These are phyloP conservation scores for Platyscapa corneri DNA, from an alignment of 1,140 invertebrate species.

Conservation along the genomic window DNA sequence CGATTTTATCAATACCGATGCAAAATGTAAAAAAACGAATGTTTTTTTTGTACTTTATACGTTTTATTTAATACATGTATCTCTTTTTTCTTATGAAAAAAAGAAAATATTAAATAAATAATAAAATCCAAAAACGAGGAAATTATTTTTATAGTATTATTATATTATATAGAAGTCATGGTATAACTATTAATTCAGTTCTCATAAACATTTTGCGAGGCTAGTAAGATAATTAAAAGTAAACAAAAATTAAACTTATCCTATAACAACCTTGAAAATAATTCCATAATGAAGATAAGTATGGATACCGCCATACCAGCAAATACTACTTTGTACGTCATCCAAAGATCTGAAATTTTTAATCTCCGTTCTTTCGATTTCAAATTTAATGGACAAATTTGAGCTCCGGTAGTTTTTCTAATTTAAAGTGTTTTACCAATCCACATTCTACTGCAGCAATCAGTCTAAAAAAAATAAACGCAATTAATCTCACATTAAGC, in stretches of 20 bases:
- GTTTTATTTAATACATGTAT: no score
- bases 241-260: not conserved
- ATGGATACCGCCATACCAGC: constrained; percentile 77
- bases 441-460: constrained; percentile 81
- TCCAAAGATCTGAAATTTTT: constrained; percentile 79
- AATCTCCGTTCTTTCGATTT: constrained; percentile 86
- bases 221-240: not conserved
- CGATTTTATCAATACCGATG: no score
- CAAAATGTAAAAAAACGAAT: no score
- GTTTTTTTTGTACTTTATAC: no score
- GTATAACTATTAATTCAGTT: not conserved
- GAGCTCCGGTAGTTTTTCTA: constrained; percentile 79
- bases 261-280: constrained; percentile 58
- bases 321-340: constrained; percentile 82
- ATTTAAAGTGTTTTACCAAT: constrained; percentile 80
- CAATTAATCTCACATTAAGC: not conserved
- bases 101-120: no score
- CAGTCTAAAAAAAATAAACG: constrained; percentile 73
- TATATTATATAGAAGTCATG: no score
- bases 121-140: no score
- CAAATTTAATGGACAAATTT: constrained; percentile 86
- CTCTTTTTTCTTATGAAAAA: no score
- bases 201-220: not conserved
- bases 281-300: constrained; percentile 79
- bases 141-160: no score